phyloP scores from a whole-genome alignment of 2,797 vertebrate species.

The Sebastes umbrosus region DNA sequence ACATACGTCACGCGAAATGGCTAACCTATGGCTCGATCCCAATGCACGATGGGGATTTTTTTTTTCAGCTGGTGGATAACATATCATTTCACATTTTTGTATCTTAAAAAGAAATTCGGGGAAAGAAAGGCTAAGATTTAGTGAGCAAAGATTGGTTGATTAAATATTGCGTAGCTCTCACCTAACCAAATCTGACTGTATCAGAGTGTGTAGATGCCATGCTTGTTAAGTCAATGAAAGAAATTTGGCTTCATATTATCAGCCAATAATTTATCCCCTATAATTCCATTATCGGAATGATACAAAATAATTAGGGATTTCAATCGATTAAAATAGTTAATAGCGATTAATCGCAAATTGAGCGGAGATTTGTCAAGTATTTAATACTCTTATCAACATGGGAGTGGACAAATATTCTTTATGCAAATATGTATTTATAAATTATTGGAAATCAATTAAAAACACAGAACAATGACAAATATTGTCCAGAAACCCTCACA shows the following conservation, averaged over 20 bases:
- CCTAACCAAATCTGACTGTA: background rate
- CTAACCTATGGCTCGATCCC: background rate
- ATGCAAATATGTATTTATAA: too few species aligned
- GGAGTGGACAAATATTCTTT: too few species aligned
- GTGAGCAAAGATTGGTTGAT: background rate
- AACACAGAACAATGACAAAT: too few species aligned
- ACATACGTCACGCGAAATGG: conserved; percentile 11
- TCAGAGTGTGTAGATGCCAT: too few species aligned
- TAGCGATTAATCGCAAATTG: too few species aligned
- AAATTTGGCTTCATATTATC: background rate
- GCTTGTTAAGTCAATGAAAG: background rate
- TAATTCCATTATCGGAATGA: background rate
- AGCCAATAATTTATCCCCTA: background rate
- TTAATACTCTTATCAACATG: too few species aligned
- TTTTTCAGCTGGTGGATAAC: too few species aligned
- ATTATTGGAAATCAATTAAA: too few species aligned
- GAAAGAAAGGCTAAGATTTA: background rate
- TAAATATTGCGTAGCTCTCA: background rate
- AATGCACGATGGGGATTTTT: background rate
- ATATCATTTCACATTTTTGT: background rate
- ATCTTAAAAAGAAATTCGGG: background rate
- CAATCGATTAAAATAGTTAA: too few species aligned
- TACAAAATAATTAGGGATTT: too few species aligned
- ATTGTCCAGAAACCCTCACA: too few species aligned
- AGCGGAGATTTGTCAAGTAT: too few species aligned